Base-by-base conservation (phyloP, 2,888 invertebrate species). In the Ditylenchus weischeri region DNA sequence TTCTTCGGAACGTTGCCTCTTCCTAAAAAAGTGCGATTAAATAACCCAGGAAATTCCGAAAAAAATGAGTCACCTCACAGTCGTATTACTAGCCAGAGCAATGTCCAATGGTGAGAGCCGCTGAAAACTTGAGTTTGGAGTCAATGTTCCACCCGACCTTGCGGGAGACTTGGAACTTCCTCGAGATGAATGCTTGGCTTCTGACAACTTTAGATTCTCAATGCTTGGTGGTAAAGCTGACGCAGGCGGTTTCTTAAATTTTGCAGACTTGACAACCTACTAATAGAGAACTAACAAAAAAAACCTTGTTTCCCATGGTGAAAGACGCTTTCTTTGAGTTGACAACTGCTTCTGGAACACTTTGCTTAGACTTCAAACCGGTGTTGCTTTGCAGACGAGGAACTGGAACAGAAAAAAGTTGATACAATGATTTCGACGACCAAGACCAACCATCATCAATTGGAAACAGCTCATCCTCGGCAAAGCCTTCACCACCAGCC, bases 381-480 rank as follows among this genome's bases (percentile, higher is more conserved):
- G 13, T 15, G 15, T 2, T 43, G 43, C 15, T 43, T 43, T 43
- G 43, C 13, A 43, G 15, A 43, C 13, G 43, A 43, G 0, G 0
- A 62, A 43, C 54, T 54, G 23, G n/a, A 54, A 29, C 3, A 36
- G n/a, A 43, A 43, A 18, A n/a, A 18, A 47, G 15, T n/a, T n/a
- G 38, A 57, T 36, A 54, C 18, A 21, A 57, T 11, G 8, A 58
- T 35, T 19, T 21, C 15, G 19, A 49, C 29, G 3, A 29, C 29
- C 29, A 47, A 69, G n/a, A 48, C 21, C 23, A 23, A 76, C 76
- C 66, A 48, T 76, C 75, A 50, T 76, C 76, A 69, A 74, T 72
- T n/a, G 66, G 58, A 62, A 75, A 75, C 35, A 75, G 51, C 8
- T 60, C 69, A 18, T 63, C 72, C 38, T 68, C 64, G 29, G 64